phyloP scores from a whole-genome alignment of 2,113 vertebrate genomes.

The Alligator sinensis region DNA sequence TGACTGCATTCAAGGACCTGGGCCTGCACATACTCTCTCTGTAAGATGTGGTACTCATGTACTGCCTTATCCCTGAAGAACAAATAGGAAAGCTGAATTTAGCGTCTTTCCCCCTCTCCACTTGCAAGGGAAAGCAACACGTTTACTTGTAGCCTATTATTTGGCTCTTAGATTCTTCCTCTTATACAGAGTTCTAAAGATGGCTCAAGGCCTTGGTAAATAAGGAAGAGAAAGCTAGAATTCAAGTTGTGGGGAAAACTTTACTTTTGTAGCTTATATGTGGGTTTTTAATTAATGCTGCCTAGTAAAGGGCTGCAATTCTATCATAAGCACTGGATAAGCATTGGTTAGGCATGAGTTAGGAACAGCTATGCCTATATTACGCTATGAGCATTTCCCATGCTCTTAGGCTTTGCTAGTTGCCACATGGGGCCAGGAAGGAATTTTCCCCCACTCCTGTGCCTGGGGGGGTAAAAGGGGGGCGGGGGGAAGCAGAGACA shows the following conservation, averaged over 20 bases:
- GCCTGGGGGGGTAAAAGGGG: too few relatives aligned
- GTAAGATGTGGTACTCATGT: not conserved
- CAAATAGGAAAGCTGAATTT: constrained; percentile 30
- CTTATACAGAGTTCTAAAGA: not conserved
- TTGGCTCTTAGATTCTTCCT: not conserved
- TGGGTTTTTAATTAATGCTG: not conserved
- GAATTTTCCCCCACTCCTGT: too few relatives aligned
- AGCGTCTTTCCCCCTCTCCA: not conserved
- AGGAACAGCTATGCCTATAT: too few relatives aligned
- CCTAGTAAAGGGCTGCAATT: too few relatives aligned
- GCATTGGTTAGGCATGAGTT: too few relatives aligned
- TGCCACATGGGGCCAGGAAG: too few relatives aligned
- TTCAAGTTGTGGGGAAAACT: not conserved
- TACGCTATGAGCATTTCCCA: too few relatives aligned
- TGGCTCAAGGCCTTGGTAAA: not conserved
- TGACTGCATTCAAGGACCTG: too few relatives aligned
- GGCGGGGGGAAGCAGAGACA: too few relatives aligned
- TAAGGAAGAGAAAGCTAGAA: not conserved
- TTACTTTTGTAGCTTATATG: not conserved
- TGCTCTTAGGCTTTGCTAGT: too few relatives aligned
- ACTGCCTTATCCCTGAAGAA: not conserved
- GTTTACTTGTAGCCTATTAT: not conserved
- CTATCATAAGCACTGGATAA: not conserved
- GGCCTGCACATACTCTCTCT: not conserved
- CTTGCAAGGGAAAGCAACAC: not conserved